These are phyloP conservation scores for Verasper variegatus DNA, from an alignment of 2,113 vertebrate genomes.

Conservation along the genomic window DNA sequence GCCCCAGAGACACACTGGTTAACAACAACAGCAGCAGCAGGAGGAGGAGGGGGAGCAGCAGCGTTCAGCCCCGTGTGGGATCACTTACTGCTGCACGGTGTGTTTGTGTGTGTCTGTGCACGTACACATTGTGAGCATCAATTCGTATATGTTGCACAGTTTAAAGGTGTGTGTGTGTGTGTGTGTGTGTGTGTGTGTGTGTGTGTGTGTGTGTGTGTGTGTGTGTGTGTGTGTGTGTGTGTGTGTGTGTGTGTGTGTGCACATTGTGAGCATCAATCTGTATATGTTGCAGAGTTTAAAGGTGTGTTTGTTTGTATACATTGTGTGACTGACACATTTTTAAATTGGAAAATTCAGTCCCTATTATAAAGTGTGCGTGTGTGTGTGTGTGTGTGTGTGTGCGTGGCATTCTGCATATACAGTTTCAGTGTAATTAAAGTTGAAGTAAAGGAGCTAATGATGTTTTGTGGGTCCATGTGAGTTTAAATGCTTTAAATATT, in stretches of 20 bases:
- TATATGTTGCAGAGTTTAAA: no score
- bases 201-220: background rate
- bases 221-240: background rate
- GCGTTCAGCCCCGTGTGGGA: constrained; percentile 36
- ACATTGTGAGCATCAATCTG: no score
- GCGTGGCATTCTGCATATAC: background rate
- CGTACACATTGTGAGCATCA: background rate
- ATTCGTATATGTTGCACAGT: constrained; percentile 13
- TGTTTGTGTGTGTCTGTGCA: background rate
- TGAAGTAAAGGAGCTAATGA: background rate
- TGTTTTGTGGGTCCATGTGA: background rate
- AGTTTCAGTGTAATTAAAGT: background rate
- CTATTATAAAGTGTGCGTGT: no score
- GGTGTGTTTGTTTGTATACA: background rate
- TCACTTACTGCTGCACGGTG: constrained; percentile 55
- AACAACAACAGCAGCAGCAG: constrained; percentile 28
- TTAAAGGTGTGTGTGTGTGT: constrained; percentile 23
- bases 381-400: no score
- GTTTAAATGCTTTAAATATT: constrained; percentile 6
- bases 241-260: no score
- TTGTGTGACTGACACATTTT: no score
- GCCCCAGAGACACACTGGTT: background rate
- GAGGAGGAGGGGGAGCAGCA: background rate
- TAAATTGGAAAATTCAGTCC: no score
- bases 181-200: background rate